Evolutionary conservation across 2,113 vertebrate genomes (phyloP), one percentile per base, ranked within the genome.

Genomic region (Microtus pennsylvanicus): DNA sequence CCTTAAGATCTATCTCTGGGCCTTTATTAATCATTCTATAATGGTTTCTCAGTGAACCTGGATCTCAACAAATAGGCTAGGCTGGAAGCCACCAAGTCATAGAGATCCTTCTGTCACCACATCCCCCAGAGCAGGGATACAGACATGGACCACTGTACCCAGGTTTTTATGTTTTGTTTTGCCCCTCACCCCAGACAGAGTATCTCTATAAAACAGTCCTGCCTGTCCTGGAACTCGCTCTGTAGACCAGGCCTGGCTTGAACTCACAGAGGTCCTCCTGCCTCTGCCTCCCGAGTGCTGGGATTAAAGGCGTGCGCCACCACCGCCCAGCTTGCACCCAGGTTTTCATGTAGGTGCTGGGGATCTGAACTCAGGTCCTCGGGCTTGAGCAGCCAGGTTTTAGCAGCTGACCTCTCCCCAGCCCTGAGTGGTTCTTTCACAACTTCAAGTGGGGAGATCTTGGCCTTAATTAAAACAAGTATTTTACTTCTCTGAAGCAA

Each of bases 401-500:
- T 2, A 52, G 65, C 21, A 52, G 21, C 65, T 17, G 22, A 70
- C 21, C 8, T n/a, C 19, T 70, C 30, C 65, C 33, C 33, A 52
- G 22, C 30, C 85, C 33, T 24, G 58, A 47, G 35, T 1, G 42
- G 28, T 33, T 33, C 35, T 78, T 96, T 77, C 74, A n/a, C 10
- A 22, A 47, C 19, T 14, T 77, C 67, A 76, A 52, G 11, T 70
- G 30, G 38, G 50, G 63, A 89, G 86, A 13, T 58, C 50, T n/a
- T 72, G 26, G 14, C 69, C 55, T 74, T 58, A 26, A 52, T 28
- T 85, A 22, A 55, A 75, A 35, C 70, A 47, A 87, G 72, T 75
- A 86, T 89, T 96, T 80, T 78, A 33, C 22, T 91, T 96, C 96
- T 96, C 38, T 45, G 96, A 93, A 97, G 89, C 81, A 95, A 75